Percentiles rank a stretch among this genome's conserved stretches.
phyloP scores from a whole-genome alignment of 2,797 vertebrate species.

The Syndactyla subalaris region DNA sequence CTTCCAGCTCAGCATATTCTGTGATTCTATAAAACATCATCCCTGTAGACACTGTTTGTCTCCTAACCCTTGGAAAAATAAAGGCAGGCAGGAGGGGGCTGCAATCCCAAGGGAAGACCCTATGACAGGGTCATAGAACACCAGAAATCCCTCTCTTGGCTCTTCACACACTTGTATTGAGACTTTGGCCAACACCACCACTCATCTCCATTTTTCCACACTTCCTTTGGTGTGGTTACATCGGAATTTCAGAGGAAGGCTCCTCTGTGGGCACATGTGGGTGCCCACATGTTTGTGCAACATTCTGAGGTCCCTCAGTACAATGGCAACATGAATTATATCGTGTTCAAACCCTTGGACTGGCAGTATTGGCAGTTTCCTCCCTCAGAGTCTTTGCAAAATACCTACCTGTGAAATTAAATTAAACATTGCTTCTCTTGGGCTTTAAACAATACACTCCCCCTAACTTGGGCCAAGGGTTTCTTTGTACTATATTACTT shows the following conservation, averaged over 20 bases:
- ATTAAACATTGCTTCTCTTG: conserved; percentile 48
- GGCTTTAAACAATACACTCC: conserved; percentile 30
- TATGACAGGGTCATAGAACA: neutral
- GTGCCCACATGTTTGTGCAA: neutral
- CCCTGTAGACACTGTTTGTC: neutral
- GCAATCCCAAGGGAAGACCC: neutral
- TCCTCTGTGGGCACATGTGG: neutral
- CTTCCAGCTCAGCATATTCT: neutral
- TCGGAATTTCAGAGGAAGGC: neutral
- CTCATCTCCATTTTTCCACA: rapidly evolving
- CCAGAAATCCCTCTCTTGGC: neutral
- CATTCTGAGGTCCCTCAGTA: neutral
- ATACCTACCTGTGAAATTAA: conserved; percentile 60
- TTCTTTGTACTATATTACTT: neutral
- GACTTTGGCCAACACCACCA: neutral
- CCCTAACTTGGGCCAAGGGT: neutral
- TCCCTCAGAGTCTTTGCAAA: conserved; percentile 17
- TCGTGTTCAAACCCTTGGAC: conserved; percentile 7
- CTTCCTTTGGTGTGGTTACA: neutral
- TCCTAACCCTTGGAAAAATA: neutral
- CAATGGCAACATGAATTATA: conserved; percentile 1
- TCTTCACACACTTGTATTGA: neutral
- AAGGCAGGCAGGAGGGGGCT: neutral
- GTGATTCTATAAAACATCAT: neutral
- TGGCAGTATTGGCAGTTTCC: neutral